Evolutionary conservation across 2,888 invertebrate genomes (phyloP).

Genomic region (Lycia hirtaria): DNA sequence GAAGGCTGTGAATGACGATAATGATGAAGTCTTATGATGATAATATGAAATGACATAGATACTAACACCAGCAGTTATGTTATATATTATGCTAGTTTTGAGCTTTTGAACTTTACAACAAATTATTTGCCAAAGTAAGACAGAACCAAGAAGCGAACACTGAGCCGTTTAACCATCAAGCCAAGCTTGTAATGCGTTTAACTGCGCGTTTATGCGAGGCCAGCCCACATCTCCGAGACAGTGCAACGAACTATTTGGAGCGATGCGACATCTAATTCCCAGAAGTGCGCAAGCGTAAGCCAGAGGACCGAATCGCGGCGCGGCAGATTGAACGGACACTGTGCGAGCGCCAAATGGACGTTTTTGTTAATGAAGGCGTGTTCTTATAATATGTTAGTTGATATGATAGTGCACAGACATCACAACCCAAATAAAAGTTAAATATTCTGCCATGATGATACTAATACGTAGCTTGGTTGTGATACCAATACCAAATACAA

Average conservation of each 20-base stretch:
- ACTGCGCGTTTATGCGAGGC: constrained; percentile 21
- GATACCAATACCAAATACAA: too few species aligned
- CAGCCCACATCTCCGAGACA: constrained; percentile 42
- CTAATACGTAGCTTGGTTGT: too few species aligned
- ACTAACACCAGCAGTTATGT: not conserved
- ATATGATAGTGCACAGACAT: too few species aligned
- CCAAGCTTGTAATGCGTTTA: not conserved
- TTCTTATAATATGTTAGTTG: too few species aligned
- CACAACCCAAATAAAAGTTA: not conserved
- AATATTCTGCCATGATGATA: too few species aligned
- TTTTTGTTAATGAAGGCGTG: constrained; percentile 35
- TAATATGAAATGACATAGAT: not conserved
- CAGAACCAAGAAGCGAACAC: too few species aligned
- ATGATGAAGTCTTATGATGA: too few species aligned
- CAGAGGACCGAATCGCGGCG: constrained; percentile 53
- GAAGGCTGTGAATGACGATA: too few species aligned
- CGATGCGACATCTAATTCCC: constrained; percentile 65
- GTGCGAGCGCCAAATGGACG: constrained; percentile 38
- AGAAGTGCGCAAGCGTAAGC: constrained; percentile 59
- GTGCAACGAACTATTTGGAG: constrained; percentile 75
- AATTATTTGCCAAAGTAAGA: too few species aligned
- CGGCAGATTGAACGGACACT: constrained; percentile 15
- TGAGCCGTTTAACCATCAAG: not conserved
- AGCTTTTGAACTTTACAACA: too few species aligned
- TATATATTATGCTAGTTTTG: not conserved